Evolutionary conservation across 2,888 invertebrate species (phyloP), one percentile per base, ranked within the genome.

Genomic region (Lacanobia wlatinum): DNA sequence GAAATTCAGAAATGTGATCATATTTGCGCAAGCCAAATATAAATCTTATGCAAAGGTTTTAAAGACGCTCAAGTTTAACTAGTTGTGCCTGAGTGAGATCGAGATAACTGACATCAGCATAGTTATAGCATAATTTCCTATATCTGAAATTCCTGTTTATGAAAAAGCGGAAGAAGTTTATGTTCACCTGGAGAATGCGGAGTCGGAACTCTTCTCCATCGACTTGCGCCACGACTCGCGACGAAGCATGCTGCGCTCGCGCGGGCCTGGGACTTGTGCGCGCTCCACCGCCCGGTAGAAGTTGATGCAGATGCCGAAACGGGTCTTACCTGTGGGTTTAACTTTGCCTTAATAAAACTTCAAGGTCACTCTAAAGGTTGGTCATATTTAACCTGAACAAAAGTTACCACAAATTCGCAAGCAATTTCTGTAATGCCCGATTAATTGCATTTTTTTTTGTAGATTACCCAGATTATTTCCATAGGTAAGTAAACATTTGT

Each of bases 251-350:
- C 92, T 89, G 67, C 94, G 94, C 74, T 94, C 92, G 21, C 96
- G 96, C 56, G 95, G 94, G 12, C 95, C 95, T 70, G 95, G 91
- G 63, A 91, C 89, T 67, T 95, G 89, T 78, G 97, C 96, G 76
- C 97, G 97, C 92, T 98, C 98, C 85, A 99, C 97, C 10, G 99
- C 98, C 65, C 99, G 97, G 96, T 99, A 99, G 96, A 99, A 99
- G 95, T 99, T 99, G 74, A 99, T 98, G 95, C 99, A 99, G 84
- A 99, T 98, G 53, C 99, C 99, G 93, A 98, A 99, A 43, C 99
- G 97, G 18, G 98, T 98, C 95, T 98, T 98, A 52, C 98, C 97
- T 97, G 86, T 48, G 43, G 28, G 16, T n/a, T 66, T 21, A 14
- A n/a, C 21, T 34, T 38, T 40, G 52, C 2, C 4, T 70, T 55